A percentile compares a stretch with the other conserved stretches of the same genome.
These are phyloP conservation scores for Rhynchonycteris naso DNA, from an alignment of 2,797 vertebrate species.

Conservation along the genomic window DNA sequence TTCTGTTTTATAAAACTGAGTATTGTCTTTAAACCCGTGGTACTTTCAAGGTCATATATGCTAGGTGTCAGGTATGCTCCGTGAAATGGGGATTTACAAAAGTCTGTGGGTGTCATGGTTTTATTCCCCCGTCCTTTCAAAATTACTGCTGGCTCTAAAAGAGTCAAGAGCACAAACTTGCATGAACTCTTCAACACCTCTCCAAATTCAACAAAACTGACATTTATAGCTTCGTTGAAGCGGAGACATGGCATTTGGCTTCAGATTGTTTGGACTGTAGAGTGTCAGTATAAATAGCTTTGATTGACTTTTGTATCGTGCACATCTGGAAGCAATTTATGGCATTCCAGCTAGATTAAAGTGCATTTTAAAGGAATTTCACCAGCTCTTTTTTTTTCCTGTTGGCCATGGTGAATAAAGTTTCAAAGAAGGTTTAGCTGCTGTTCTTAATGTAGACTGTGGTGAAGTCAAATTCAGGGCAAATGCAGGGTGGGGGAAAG, in stretches of 20 bases:
- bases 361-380: slow-evolving; percentile 91
- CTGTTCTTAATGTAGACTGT: slow-evolving; percentile 84
- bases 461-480: slow-evolving; percentile 92
- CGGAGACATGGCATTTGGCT: slow-evolving; percentile 87
- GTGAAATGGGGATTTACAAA: slow-evolving; percentile 72
- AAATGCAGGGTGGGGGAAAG: slow-evolving; percentile 78
- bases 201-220: slow-evolving; percentile 90
- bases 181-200: slow-evolving; percentile 89
- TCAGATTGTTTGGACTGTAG: slow-evolving; percentile 89
- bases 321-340: slow-evolving; percentile 95
- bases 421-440: slow-evolving; percentile 91
- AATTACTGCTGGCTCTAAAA: slow-evolving; percentile 85
- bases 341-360: slow-evolving; percentile 93
- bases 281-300: slow-evolving; percentile 90
- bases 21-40: slow-evolving; percentile 84
- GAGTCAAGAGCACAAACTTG: slow-evolving; percentile 85
- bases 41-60: slow-evolving; percentile 80
- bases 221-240: slow-evolving; percentile 89
- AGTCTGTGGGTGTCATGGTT: slow-evolving; percentile 60
- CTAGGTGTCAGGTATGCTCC: slow-evolving; percentile 83
- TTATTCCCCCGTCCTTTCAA: slow-evolving; percentile 48
- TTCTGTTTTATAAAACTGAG: slow-evolving; percentile 81
- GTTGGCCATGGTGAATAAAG: slow-evolving; percentile 89
- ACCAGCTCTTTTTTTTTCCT: slow-evolving; percentile 85
- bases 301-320: slow-evolving; percentile 90